phyloP scores from a whole-genome alignment of 2,113 vertebrate species.

The Alectura lathami region DNA sequence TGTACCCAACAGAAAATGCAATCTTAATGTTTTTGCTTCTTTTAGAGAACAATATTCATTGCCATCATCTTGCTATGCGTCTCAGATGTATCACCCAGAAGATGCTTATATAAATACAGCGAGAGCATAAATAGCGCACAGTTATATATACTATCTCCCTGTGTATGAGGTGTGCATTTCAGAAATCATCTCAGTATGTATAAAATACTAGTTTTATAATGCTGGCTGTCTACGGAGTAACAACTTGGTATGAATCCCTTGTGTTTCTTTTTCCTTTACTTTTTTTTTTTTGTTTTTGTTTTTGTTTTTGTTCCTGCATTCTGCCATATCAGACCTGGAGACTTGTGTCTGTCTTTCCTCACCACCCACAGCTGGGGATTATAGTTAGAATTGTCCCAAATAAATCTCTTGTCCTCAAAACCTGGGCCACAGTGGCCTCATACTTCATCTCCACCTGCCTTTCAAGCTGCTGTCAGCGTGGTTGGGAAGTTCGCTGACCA shows the following conservation, averaged over 20 bases:
- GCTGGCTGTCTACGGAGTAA: background rate
- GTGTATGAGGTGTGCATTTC: background rate
- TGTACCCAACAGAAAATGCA: background rate
- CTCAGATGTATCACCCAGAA: background rate
- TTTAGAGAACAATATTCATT: background rate
- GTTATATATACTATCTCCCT: background rate
- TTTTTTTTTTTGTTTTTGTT: background rate
- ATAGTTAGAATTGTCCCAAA: background rate
- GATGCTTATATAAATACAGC: background rate
- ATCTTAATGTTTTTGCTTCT: background rate
- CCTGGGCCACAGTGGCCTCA: background rate
- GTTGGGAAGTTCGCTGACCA: background rate
- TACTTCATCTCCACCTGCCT: background rate
- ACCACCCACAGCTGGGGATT: background rate
- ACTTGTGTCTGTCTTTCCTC: background rate
- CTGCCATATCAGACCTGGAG: background rate
- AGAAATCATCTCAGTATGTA: background rate
- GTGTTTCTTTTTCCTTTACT: background rate
- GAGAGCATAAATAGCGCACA: background rate
- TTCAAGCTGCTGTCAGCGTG: background rate
- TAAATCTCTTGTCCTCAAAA: background rate
- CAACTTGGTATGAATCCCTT: background rate
- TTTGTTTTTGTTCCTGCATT: background rate
- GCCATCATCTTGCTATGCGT: background rate
- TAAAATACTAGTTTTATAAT: background rate